A percentile compares a stretch with the other conserved stretches of the same genome.
These are phyloP conservation scores for Nomada flava DNA, from an alignment of 2,888 invertebrate species.

Conservation along the genomic window DNA sequence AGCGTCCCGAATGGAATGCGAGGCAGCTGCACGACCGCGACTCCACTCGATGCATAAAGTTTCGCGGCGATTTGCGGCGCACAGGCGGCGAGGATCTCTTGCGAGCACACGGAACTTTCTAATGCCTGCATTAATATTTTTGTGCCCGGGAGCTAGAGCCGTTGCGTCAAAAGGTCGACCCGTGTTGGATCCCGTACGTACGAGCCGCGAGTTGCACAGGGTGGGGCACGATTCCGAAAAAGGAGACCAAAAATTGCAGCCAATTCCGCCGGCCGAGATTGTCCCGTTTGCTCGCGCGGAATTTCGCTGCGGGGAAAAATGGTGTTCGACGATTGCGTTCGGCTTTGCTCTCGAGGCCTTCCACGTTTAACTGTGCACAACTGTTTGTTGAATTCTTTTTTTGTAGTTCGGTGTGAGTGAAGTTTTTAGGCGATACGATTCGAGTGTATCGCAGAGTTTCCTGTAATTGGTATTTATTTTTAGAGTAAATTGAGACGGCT, in stretches of 20 bases:
- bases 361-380: too few relatives aligned
- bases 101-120: slow-evolving; percentile 73
- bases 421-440: too few relatives aligned
- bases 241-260: neutral
- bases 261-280: neutral
- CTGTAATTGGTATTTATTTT: too few relatives aligned
- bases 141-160: slow-evolving; percentile 71
- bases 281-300: neutral
- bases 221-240: slow-evolving; percentile 10
- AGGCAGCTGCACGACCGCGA: slow-evolving; percentile 12
- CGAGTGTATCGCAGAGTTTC: too few relatives aligned
- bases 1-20: slow-evolving; percentile 30
- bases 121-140: slow-evolving; percentile 78
- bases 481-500: too few relatives aligned
- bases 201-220: slow-evolving; percentile 43
- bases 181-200: slow-evolving; percentile 60
- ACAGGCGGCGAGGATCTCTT: slow-evolving; percentile 66
- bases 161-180: slow-evolving; percentile 76
- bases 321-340: too few relatives aligned
- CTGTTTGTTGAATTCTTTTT: too few relatives aligned
- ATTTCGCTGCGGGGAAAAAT: too few relatives aligned
- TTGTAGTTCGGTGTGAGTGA: too few relatives aligned
- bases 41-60: slow-evolving; percentile 16
- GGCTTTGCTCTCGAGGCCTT: too few relatives aligned
- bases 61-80: slow-evolving; percentile 16